These are phyloP conservation scores for Gobio occitaniae DNA, from an alignment of 2,797 vertebrate species.

Conservation along the genomic window DNA sequence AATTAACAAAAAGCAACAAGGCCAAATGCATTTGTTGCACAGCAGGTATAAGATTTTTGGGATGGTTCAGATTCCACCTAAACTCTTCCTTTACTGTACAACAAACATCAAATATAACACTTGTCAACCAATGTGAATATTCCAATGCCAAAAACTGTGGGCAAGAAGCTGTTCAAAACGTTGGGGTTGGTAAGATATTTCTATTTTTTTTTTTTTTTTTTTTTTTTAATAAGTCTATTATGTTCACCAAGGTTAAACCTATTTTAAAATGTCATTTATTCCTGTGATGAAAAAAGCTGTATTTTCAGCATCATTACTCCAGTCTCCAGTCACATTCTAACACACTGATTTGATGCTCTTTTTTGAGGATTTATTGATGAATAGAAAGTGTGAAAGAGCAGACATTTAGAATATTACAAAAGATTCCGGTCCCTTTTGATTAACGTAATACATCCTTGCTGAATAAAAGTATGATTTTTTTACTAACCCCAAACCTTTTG, in stretches of 20 bases:
- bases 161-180: neutral
- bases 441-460: neutral
- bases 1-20: constrained; percentile 32
- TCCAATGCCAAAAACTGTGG: neutral
- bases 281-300: neutral
- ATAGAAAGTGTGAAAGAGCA: neutral
- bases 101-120: neutral
- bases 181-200: neutral
- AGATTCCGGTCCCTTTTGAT: neutral
- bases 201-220: neutral
- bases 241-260: neutral
- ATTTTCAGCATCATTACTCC: neutral
- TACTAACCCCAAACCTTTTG: neutral
- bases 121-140: neutral
- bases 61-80: neutral
- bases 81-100: neutral
- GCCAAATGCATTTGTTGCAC: constrained; percentile 18
- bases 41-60: neutral
- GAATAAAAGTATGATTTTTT: neutral
- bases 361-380: neutral
- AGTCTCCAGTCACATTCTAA: neutral
- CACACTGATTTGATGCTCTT: neutral
- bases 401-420: neutral
- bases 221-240: neutral
- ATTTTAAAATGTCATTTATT: neutral